Conservation (phyloP, 2,797 vertebrate species). For the Zenarchopterus dispar region DNA sequence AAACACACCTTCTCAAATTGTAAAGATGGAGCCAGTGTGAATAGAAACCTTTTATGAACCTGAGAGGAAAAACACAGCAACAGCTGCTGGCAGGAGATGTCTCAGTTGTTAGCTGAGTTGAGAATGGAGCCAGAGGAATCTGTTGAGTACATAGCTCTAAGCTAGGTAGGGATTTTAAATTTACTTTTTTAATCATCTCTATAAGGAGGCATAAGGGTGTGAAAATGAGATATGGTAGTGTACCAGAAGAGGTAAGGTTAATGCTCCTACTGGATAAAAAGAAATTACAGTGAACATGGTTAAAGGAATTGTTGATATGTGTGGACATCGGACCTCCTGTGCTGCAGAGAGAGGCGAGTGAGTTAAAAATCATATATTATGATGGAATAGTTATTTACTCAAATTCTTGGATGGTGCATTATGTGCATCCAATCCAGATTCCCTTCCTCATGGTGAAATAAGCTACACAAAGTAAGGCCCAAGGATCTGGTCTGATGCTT, state of each 20-base stretch:
- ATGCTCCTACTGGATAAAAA: constrained; percentile 15
- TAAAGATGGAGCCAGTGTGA: constrained; percentile 33
- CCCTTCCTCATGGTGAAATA: too few relatives aligned
- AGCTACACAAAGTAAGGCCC: too few relatives aligned
- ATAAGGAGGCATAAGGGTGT: constrained; percentile 29
- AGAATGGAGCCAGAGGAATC: constrained; percentile 64
- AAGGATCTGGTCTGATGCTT: too few relatives aligned
- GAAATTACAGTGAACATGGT: too few relatives aligned
- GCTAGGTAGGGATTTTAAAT: constrained; percentile 25
- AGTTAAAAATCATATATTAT: too few relatives aligned
- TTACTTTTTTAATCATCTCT: background rate
- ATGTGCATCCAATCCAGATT: too few relatives aligned
- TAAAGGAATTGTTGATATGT: too few relatives aligned
- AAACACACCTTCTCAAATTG: constrained; percentile 48
- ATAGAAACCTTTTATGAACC: constrained; percentile 46
- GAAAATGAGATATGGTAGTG: constrained; percentile 12
- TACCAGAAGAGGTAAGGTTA: constrained; percentile 49
- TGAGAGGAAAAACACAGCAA: constrained; percentile 45
- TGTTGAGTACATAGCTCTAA: constrained; percentile 14
- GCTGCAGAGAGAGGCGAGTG: too few relatives aligned
- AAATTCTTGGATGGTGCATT: too few relatives aligned
- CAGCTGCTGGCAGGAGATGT: constrained; percentile 57
- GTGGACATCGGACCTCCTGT: too few relatives aligned
- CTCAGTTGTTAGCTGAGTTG: constrained; percentile 29
- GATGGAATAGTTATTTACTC: too few relatives aligned